A percentile compares a stretch with the other conserved stretches of the same genome.
Conservation (phyloP, 2,888 invertebrate species). For the Myopa testacea region DNA sequence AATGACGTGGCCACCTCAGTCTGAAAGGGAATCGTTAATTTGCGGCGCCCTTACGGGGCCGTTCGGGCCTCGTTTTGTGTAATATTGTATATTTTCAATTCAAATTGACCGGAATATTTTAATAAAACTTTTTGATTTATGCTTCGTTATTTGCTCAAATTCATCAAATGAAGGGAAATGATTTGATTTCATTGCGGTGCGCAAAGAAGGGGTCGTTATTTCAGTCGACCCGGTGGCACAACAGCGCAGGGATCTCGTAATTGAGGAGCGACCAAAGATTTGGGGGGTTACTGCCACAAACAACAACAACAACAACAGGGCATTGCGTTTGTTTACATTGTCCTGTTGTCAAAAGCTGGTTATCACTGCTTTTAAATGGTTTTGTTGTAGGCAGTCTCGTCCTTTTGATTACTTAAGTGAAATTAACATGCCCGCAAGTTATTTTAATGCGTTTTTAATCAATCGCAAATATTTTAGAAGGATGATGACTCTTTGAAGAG, state of each 20-base stretch:
- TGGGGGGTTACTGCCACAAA: neutral
- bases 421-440: slow-evolving; percentile 47
- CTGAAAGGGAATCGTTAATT: slow-evolving; percentile 46
- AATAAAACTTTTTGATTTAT: slow-evolving; percentile 47
- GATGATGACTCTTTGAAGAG: neutral
- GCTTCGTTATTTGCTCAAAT: slow-evolving; percentile 34
- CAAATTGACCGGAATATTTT: slow-evolving; percentile 60
- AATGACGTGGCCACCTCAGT: slow-evolving; percentile 49
- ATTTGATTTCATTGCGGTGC: slow-evolving; percentile 45
- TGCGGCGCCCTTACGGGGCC: slow-evolving; percentile 40
- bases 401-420: slow-evolving; percentile 52
- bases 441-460: slow-evolving; percentile 41
- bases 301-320: neutral
- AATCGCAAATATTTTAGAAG: neutral
- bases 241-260: neutral
- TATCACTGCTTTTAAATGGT: slow-evolving; percentile 46
- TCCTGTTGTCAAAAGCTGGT: slow-evolving; percentile 48
- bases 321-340: slow-evolving; percentile 20
- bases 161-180: slow-evolving; percentile 48
- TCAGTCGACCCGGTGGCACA: neutral
- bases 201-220: slow-evolving; percentile 7
- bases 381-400: neutral
- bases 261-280: neutral
- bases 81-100: slow-evolving; percentile 43
- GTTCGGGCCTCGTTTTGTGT: neutral